Evolutionary conservation across 2,797 vertebrate species (phyloP), one percentile per base, ranked within the genome.

Genomic region (Pteronotus mesoamericanus): DNA sequence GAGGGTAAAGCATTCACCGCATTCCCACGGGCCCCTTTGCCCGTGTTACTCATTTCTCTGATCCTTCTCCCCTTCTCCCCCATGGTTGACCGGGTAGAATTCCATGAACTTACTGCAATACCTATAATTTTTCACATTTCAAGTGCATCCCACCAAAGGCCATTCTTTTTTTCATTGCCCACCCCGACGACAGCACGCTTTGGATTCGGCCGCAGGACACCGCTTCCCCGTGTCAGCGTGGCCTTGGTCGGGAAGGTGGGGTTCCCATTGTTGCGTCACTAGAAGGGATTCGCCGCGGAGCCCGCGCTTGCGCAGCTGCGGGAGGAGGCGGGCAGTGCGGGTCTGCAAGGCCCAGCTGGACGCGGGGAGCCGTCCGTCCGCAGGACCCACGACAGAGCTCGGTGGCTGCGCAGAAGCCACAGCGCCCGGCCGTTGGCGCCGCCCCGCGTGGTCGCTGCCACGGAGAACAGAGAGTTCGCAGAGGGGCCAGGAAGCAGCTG

Each of bases 381-480:
- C 6, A 19, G 10, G n/a, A 19, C 34, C 4, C 12, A 16, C 0
- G 5, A 29, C 26, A 1, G 11, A 32, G 55, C 66, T 11, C 5
- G 2, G 34, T 3, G 39, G 18, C 10, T 1, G 1, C 26, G 21
- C 26, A 18, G 26, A 39, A 66, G 21, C 14, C 32, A 26, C 10
- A 44, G 53, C 37, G 19, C 16, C 51, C 0, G 1, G 51, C 15
- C 9, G 15, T 0, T 0, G 21, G 11, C 29, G 53, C 8, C 1
- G 6, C 21, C 39, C 2, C 1, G 0, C 34, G 39, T 0, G 32
- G n/a, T 18, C 57, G 21, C 1, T 2, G 1, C 14, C 1, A 6
- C 0, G 15, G 59, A 42, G 34, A 32, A 21, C 9, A 3, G 42
- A 44, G 37, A 42, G n/a, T 29, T 42, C 39, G 14, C 6, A 48